Base-by-base conservation (phyloP, 2,797 vertebrate genomes). In the Chiloscyllium punctatum region DNA sequence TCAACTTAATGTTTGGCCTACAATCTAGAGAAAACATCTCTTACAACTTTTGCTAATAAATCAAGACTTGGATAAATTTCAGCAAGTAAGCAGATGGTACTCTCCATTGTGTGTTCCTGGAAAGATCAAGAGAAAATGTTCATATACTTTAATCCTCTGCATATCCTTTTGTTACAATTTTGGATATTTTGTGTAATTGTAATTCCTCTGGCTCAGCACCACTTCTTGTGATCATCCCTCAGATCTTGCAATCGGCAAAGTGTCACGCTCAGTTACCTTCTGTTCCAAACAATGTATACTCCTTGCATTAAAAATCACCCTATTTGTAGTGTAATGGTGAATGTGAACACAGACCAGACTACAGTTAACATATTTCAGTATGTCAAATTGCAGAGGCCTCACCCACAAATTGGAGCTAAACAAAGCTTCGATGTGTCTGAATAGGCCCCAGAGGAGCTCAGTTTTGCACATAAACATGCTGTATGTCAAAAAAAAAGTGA, bases 111-210 rank as follows among this genome's bases (percentile, higher is more conserved):
- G 8, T 62, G 66, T 66, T 69, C 7, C 90, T 8, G 42, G 18
- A 23, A n/a, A 25, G 62, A 92, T 92, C n/a, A 90, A 90, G 90
- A 92, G 62, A 69, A 92, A 92, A 69, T 92, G 62, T 42, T 21
- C 90, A 42, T 18, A 23, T n/a, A 68, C 33, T 3, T 69, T 42
- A 42, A 62, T 42, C 90, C 66, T 92, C 90, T n/a, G 42, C 66
- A 69, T 92, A 68, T 69, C 90, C 90, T 92, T 92, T 62, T 92
- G 90, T 69, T 92, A 92, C n/a, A 92, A 42, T 92, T 66, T 92
- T 69, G 66, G 90, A n/a, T 68, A 9, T 92, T 92, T 69, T 92
- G 66, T 69, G 25, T 69, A 69, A 92, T 62, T 69, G 33, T 91
- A 37, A 92, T 92, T 92, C 69, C 66, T 68, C 90, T 66, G 90